Evolutionary conservation across 2,888 invertebrate species (phyloP).

Genomic region (Trachelus iudaicus): DNA sequence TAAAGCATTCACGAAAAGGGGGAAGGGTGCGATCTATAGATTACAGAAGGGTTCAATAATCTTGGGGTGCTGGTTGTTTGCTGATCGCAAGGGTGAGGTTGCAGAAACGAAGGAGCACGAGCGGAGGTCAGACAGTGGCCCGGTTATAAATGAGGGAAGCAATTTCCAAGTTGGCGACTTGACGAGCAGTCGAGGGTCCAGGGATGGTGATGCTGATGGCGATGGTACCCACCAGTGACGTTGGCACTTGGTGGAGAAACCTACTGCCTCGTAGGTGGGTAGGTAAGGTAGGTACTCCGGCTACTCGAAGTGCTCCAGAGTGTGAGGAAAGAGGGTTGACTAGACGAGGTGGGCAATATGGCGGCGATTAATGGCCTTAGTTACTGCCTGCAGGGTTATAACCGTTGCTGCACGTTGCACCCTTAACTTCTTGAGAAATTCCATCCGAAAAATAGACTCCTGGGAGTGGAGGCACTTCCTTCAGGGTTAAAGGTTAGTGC

Average conservation of each 20-base stretch:
- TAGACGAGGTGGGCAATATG: slow-evolving; percentile 52
- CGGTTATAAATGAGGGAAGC: slow-evolving; percentile 59
- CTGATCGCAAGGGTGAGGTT: slow-evolving; percentile 28
- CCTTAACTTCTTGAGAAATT: neutral
- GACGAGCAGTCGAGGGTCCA: slow-evolving; percentile 40
- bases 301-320: neutral
- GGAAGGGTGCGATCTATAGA: neutral
- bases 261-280: neutral
- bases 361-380: slow-evolving; percentile 57
- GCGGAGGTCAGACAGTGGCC: slow-evolving; percentile 24
- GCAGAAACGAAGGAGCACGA: slow-evolving; percentile 36
- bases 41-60: neutral
- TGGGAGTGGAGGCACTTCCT: neutral
- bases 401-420: neutral
- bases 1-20: neutral
- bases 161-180: slow-evolving; percentile 59
- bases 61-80: neutral
- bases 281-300: neutral
- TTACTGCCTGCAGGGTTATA: slow-evolving; percentile 14
- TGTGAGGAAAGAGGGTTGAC: slow-evolving; percentile 41
- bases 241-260: neutral
- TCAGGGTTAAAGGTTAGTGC: neutral
- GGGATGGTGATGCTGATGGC: neutral
- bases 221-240: neutral
- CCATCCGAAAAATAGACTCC: neutral